phyloP scores from a whole-genome alignment of 1,140 invertebrate species.

The Drosophila eugracilis region DNA sequence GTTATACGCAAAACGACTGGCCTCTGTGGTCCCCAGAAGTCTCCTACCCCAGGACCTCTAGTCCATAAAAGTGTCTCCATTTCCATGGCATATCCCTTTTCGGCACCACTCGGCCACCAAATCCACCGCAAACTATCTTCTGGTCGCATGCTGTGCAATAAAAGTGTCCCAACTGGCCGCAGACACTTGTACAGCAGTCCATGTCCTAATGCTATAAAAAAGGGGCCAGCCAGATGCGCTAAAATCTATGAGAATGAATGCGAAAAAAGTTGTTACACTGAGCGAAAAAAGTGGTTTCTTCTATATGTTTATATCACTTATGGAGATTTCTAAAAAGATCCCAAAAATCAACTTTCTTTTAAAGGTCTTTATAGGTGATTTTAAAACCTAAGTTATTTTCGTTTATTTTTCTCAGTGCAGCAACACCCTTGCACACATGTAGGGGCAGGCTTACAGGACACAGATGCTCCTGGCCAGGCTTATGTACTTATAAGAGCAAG shows the following conservation, averaged over 20 bases:
- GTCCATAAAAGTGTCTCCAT: constrained; percentile 63
- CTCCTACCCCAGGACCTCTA: background rate
- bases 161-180: constrained; percentile 70
- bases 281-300: too few relatives aligned
- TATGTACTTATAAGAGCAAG: constrained; percentile 67
- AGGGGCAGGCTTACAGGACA: constrained; percentile 34
- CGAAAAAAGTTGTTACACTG: background rate
- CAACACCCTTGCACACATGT: constrained; percentile 9
- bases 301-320: too few relatives aligned
- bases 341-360: too few relatives aligned
- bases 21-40: background rate
- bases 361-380: too few relatives aligned
- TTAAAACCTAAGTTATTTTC: too few relatives aligned
- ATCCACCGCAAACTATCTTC: constrained; percentile 81
- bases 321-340: too few relatives aligned
- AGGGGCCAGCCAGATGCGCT: constrained; percentile 62
- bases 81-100: constrained; percentile 25
- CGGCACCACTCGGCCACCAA: constrained; percentile 62
- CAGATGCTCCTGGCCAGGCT: constrained; percentile 68
- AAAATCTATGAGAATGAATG: constrained; percentile 46
- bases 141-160: constrained; percentile 76
- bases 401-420: constrained; percentile 1
- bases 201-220: constrained; percentile 75
- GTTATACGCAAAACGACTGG: constrained; percentile 65
- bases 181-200: constrained; percentile 70